Evolutionary conservation across 2,797 vertebrate genomes (phyloP), one percentile per base, ranked within the genome.

Genomic region (Cuculus canorus): DNA sequence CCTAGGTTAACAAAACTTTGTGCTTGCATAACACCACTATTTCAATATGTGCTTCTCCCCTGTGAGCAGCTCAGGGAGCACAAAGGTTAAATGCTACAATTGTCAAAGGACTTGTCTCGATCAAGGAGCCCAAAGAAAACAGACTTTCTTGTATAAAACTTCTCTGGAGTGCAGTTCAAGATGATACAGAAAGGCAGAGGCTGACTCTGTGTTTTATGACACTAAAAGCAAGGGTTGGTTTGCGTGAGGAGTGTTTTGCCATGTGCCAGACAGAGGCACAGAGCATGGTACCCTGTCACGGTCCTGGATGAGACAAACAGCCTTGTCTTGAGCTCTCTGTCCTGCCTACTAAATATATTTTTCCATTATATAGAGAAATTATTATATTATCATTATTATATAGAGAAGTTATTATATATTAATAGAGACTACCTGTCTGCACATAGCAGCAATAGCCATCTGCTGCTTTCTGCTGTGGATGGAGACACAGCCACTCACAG

Each of bases 401-500:
- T n/a, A n/a, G n/a, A n/a, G n/a, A n/a, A n/a, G n/a, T n/a, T n/a
- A n/a, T n/a, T n/a, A n/a, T n/a, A n/a, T n/a, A n/a, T n/a, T n/a
- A n/a, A 30, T 8, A 64, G 16, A 17, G 32, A 23, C 24, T 64
- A 47, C n/a, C 35, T 25, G 19, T 22, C 28, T 33, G 23, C 56
- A 57, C 1, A 1, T 1, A 56, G 71, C 53, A 41, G 33, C 2
- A 9, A 18, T 4, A n/a, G 15, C 0, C 0, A 33, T 59, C 45
- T 48, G 32, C 32, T 82, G 30, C 56, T 43, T 85, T 54, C 50
- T 60, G 22, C 53, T 27, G 32, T 22, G 65, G 43, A 60, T 5
- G 10, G 45, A 91, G 60, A 33, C 23, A 6, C 0, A 3, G 35
- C 53, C 45, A 82, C 48, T 64, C 37, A 4, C 48, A 32, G 43